Percentiles rank a stretch among this genome's conserved stretches.
Evolutionary conservation across 1,140 invertebrate genomes (phyloP).

Genomic region (Subanguina moxae): DNA sequence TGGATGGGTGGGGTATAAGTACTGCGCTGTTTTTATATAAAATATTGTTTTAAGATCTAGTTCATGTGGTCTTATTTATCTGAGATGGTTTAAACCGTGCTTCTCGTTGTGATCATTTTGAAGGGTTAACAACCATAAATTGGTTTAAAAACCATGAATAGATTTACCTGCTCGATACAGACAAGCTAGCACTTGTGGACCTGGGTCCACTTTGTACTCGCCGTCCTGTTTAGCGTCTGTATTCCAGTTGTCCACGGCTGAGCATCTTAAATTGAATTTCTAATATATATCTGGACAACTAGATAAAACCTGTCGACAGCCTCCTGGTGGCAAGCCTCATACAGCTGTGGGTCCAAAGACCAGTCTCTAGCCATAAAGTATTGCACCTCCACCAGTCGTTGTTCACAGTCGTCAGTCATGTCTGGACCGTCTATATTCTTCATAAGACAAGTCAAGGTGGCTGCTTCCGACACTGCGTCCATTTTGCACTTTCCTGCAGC

Average conservation of each 20-base stretch:
- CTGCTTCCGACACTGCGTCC: constrained; percentile 55
- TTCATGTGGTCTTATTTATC: too few species aligned
- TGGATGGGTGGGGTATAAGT: too few species aligned
- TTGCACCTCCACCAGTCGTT: constrained; percentile 86
- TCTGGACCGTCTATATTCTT: constrained; percentile 76
- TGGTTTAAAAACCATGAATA: too few species aligned
- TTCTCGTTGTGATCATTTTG: too few species aligned
- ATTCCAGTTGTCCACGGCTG: constrained; percentile 75
- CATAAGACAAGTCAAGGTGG: constrained; percentile 80
- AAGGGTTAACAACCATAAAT: too few species aligned
- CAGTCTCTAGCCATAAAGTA: constrained; percentile 90
- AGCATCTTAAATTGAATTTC: constrained; percentile 62
- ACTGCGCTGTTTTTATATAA: too few species aligned
- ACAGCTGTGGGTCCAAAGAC: constrained; percentile 77
- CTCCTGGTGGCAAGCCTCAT: constrained; percentile 79
- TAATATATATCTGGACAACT: background rate
- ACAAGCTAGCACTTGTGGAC: constrained; percentile 74
- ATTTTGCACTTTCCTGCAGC: constrained; percentile 46
- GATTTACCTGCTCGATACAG: constrained; percentile 69
- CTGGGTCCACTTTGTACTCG: constrained; percentile 36
- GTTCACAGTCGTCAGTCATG: constrained; percentile 84
- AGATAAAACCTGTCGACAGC: constrained; percentile 66
- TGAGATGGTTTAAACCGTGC: too few species aligned
- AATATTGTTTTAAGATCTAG: too few species aligned
- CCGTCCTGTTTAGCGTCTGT: constrained; percentile 14